phyloP scores from a whole-genome alignment of 2,888 invertebrate species.

The Agriotes lineatus region DNA sequence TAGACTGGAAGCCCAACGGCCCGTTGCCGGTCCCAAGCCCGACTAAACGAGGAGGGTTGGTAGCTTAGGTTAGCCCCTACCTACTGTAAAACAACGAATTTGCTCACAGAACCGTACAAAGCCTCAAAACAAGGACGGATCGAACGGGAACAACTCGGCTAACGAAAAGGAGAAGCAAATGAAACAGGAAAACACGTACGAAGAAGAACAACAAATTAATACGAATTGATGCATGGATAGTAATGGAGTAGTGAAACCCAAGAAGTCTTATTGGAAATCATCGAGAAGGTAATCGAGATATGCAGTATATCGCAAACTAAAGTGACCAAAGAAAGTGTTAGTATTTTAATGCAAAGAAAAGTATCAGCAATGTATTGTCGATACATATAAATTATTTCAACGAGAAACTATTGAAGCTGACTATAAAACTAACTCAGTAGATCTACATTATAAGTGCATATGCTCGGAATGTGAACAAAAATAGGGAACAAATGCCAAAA shows the following conservation, averaged over 20 bases:
- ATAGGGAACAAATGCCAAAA: too few species aligned
- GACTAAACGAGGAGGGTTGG: neutral
- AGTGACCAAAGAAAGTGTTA: neutral
- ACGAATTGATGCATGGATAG: neutral
- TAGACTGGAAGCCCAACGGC: too few species aligned
- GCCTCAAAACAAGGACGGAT: neutral
- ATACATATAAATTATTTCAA: neutral
- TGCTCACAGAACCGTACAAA: neutral
- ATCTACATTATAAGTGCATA: neutral
- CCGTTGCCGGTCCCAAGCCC: too few species aligned
- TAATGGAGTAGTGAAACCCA: neutral
- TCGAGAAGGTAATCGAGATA: neutral
- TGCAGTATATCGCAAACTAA: neutral
- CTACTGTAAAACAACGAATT: neutral
- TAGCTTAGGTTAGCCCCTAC: neutral
- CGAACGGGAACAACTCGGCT: neutral
- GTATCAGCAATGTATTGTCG: too few species aligned
- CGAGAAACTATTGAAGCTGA: neutral
- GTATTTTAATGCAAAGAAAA: neutral
- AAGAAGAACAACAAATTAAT: neutral
- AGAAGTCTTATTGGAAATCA: neutral
- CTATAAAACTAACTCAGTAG: too few species aligned
- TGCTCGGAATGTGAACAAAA: too few species aligned
- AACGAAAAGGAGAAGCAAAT: neutral
- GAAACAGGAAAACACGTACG: neutral